These are phyloP conservation scores for Onychomys torridus DNA, from an alignment of 2,797 vertebrate species.

Conservation along the genomic window DNA sequence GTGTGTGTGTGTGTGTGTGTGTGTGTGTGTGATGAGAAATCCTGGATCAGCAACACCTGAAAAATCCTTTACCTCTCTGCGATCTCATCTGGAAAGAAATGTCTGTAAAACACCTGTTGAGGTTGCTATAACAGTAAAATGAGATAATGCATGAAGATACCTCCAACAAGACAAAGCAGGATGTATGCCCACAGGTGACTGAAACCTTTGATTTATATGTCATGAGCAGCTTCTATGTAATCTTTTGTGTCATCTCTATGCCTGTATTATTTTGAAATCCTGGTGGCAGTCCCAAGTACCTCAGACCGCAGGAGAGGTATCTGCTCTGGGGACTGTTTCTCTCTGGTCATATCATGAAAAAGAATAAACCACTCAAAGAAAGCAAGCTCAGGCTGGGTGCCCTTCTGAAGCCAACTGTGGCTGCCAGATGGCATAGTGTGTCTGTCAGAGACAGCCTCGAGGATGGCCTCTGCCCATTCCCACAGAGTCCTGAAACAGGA, in stretches of 20 bases:
- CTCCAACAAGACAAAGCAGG: not conserved
- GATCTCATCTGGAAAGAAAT: not conserved
- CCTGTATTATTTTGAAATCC: not conserved
- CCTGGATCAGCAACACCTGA: accelerated
- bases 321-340: not conserved
- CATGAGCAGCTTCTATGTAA: accelerated
- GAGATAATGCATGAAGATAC: not conserved
- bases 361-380: constrained; percentile 4
- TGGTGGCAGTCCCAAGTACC: not conserved
- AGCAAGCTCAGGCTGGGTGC: not conserved
- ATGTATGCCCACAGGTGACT: not conserved
- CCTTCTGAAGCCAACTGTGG: constrained; percentile 31
- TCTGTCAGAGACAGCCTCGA: not conserved
- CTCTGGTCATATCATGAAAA: not conserved
- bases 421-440: not conserved
- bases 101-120: not conserved
- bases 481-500: constrained; percentile 12
- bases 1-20: too few species aligned
- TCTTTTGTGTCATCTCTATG: not conserved
- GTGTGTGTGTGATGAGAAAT: not conserved
- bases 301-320: not conserved
- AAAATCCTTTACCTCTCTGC: accelerated
- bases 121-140: not conserved
- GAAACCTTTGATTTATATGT: not conserved
- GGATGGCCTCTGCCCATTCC: not conserved